These are phyloP conservation scores for Mungos mungo DNA, from an alignment of 2,113 vertebrate genomes.

Conservation along the genomic window DNA sequence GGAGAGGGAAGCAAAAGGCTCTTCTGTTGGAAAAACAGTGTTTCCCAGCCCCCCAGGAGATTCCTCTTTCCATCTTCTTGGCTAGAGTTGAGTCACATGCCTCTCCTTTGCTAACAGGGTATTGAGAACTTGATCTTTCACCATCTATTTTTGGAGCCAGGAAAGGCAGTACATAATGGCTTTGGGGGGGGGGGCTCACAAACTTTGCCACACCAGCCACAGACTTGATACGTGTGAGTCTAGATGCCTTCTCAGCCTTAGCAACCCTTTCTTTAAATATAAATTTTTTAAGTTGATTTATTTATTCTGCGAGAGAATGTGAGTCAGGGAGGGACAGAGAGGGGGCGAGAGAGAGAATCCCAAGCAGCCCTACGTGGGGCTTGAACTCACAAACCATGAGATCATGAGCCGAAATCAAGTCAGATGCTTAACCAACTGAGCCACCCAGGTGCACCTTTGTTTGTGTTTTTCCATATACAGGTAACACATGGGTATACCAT, in stretches of 20 bases:
- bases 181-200: not conserved
- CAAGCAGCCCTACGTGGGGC: too few relatives aligned
- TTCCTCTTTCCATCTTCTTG: not conserved
- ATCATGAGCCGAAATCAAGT: too few relatives aligned
- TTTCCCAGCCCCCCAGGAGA: not conserved
- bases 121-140: not conserved
- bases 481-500: not conserved
- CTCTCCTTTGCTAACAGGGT: conserved; percentile 17
- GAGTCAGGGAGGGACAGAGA: too few relatives aligned
- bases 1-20: not conserved
- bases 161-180: not conserved
- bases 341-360: too few relatives aligned
- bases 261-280: not conserved
- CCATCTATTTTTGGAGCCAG: not conserved
- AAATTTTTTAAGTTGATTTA: not conserved
- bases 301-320: not conserved
- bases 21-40: not conserved
- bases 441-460: too few relatives aligned
- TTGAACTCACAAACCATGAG: too few relatives aligned
- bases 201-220: not conserved
- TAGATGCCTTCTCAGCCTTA: not conserved
- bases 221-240: not conserved
- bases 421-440: too few relatives aligned
- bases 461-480: too few relatives aligned
- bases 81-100: not conserved